Evolutionary conservation across 2,888 invertebrate species (phyloP), one percentile per base, ranked within the genome.

Genomic region (Pachliopta kotzebuea): DNA sequence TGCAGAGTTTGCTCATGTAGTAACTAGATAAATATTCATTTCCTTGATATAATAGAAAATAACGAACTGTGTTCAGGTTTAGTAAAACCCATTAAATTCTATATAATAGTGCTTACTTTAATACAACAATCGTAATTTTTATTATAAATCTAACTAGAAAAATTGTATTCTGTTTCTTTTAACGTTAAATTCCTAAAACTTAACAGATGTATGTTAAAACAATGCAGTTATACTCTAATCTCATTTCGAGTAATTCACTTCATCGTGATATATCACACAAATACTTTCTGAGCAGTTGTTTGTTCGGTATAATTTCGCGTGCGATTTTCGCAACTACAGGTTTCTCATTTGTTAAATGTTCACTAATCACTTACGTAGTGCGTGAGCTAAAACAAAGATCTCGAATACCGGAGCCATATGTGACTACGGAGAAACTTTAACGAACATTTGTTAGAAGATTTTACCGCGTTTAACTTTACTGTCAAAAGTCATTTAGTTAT

Each of bases 271-370:
- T 45, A 29, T 54, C n/a, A 45, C 52, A 26, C 45, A 0, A 37
- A 23, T 45, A 62, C 61, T 65, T 65, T 65, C 65, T 65, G 58
- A 61, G 58, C 62, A 37, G 63, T 66, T 65, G 42, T 69, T 69
- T 63, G 67, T 62, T 60, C 61, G 55, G 42, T 55, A 63, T 59
- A 59, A 45, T 60, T 66, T 29, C 58, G 55, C 42, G 58, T 67
- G 69, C 66, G 67, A 68, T 56, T 61, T 63, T 68, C 58, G 59
- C 67, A 60, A 63, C 56, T 67, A 52, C 62, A 52, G 58, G 65
- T 66, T 66, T 62, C 65, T 62, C 62, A 55, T 65, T 58, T 62
- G 58, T 53, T 62, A 65, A 62, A 66, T 59, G 59, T 62, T 62
- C 59, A 55, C 62, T 66, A 66, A 66, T 66, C 58, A 55, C 45